These are phyloP conservation scores for Pterostichus niger DNA, from an alignment of 2,888 invertebrate species.

Conservation along the genomic window DNA sequence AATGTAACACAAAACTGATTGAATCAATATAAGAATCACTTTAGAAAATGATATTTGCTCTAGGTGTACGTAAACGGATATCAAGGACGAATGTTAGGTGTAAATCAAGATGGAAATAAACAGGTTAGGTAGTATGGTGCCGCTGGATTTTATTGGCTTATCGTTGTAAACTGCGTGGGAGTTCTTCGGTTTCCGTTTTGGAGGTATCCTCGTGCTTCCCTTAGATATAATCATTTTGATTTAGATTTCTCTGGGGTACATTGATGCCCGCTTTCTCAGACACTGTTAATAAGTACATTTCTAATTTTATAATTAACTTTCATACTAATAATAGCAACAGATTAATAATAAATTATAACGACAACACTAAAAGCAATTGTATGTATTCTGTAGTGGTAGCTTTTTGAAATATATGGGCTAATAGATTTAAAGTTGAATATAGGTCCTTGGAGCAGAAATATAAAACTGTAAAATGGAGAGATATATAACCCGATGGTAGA, in stretches of 20 bases:
- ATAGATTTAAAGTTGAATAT: neutral
- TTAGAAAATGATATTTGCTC: constrained; percentile 19
- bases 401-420: constrained; percentile 18
- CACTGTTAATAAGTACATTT: neutral
- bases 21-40: constrained; percentile 1
- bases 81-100: constrained; percentile 30
- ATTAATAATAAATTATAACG: neutral
- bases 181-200: constrained; percentile 19
- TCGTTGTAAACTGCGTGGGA: constrained; percentile 24
- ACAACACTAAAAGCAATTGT: constrained; percentile 10
- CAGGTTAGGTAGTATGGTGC: constrained; percentile 23
- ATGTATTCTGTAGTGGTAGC: constrained; percentile 6
- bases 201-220: neutral
- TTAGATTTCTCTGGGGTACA: constrained; percentile 21
- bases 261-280: constrained; percentile 7
- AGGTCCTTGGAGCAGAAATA: constrained; percentile 14
- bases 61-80: constrained; percentile 1
- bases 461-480: constrained; percentile 36
- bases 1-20: neutral
- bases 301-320: neutral
- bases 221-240: constrained; percentile 31
- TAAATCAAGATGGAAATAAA: constrained; percentile 40
- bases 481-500: constrained; percentile 3
- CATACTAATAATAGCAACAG: neutral
- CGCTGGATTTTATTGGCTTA: constrained; percentile 39